Evolutionary conservation across 2,113 vertebrate genomes (phyloP).

Genomic region (Alaudala cheleensis): DNA sequence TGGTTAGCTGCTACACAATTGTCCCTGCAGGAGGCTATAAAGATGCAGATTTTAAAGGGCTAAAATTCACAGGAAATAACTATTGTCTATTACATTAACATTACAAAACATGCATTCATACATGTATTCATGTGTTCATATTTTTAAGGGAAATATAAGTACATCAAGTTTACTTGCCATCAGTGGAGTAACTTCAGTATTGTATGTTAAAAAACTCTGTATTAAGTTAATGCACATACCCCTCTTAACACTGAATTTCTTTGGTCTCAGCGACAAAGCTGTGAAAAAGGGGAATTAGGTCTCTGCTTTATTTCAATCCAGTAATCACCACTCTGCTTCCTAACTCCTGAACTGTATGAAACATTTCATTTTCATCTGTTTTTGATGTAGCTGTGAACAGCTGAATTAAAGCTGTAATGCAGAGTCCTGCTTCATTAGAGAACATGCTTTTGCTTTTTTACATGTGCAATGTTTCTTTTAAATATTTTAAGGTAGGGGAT

Average conservation of each 20-base stretch:
- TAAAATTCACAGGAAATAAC: neutral
- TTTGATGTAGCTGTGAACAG: neutral
- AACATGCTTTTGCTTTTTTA: neutral
- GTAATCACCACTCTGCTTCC: neutral
- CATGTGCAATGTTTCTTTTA: neutral
- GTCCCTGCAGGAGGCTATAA: neutral
- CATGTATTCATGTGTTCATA: neutral
- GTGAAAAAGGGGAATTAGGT: neutral
- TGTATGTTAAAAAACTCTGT: neutral
- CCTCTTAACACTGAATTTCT: neutral
- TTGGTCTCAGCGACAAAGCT: neutral
- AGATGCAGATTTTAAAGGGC: neutral
- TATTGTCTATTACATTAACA: neutral
- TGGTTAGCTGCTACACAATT: neutral
- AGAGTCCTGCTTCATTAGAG: neutral
- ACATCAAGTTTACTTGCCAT: neutral
- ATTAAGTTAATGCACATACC: neutral
- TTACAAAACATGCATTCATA: neutral
- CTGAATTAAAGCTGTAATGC: neutral
- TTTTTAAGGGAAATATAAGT: neutral
- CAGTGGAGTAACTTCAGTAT: neutral
- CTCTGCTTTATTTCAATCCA: neutral
- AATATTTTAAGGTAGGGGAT: fast-evolving
- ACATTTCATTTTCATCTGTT: neutral
- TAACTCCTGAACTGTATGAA: neutral